Evolutionary conservation across 2,888 invertebrate species (phyloP).

Genomic region (Anaspis maculata): DNA sequence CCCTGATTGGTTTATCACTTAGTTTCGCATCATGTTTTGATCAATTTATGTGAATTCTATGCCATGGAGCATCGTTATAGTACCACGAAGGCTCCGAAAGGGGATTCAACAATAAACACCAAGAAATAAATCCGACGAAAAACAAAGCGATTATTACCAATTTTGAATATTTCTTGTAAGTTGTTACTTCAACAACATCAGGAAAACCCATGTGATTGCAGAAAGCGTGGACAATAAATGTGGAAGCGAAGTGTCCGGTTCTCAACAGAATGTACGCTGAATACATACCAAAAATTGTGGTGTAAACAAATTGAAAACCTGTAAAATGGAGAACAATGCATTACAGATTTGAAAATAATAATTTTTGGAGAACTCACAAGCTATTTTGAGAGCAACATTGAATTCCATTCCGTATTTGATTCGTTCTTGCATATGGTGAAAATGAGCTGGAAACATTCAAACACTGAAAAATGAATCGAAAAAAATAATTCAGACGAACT

Average conservation of each 20-base stretch:
- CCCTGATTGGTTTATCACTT: no score
- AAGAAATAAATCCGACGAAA: constrained; percentile 64
- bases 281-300: constrained; percentile 89
- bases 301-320: constrained; percentile 86
- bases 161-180: constrained; percentile 50
- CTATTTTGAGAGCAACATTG: constrained; percentile 60
- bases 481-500: constrained; percentile 26
- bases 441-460: constrained; percentile 57
- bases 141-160: constrained; percentile 58
- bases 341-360: not conserved
- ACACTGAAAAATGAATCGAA: no score
- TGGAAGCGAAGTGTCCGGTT: constrained; percentile 85
- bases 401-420: constrained; percentile 62
- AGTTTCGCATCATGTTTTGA: no score
- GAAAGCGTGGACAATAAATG: constrained; percentile 84
- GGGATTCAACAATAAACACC: constrained; percentile 69
- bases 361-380: constrained; percentile 50
- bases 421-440: constrained; percentile 83
- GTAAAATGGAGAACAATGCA: constrained; percentile 22
- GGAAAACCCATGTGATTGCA: constrained; percentile 98
- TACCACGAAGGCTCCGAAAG: constrained; percentile 57
- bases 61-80: no score
- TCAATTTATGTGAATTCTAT: no score
- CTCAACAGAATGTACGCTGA: constrained; percentile 85
- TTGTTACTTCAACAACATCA: constrained; percentile 65